Conservation (phyloP, 2,113 vertebrate genomes). For the Microcebus griseorufus region DNA sequence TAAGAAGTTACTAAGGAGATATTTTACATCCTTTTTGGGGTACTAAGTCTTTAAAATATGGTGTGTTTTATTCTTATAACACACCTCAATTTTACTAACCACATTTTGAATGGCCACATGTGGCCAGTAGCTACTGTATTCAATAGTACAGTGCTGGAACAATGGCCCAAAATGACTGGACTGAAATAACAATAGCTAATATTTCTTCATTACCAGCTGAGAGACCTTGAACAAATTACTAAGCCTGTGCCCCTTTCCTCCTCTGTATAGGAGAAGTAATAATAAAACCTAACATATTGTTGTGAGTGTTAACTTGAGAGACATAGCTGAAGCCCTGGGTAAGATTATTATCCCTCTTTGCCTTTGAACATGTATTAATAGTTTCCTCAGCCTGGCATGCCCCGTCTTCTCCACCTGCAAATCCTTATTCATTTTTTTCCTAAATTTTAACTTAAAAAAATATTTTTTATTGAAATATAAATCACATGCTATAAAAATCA, state of each 20-base stretch:
- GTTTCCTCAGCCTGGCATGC: neutral
- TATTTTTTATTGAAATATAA: neutral
- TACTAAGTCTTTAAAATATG: neutral
- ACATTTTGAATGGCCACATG: neutral
- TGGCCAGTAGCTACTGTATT: neutral
- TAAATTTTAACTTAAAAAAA: neutral
- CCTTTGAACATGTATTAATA: neutral
- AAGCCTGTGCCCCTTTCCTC: neutral
- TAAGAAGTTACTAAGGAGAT: neutral
- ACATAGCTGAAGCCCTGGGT: neutral
- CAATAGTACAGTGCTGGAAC: neutral
- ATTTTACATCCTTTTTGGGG: neutral
- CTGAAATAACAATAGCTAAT: neutral
- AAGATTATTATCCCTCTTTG: neutral
- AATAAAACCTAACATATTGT: neutral
- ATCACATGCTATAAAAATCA: neutral
- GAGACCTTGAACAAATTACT: neutral
- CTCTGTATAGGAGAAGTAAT: neutral
- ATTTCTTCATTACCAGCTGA: neutral
- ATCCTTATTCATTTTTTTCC: neutral
- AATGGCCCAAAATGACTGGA: neutral
- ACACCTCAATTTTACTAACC: neutral
- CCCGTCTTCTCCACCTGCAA: neutral
- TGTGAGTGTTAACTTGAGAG: neutral
- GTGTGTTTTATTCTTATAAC: neutral